phyloP scores from a whole-genome alignment of 2,113 vertebrate genomes.

The Serilophus lunatus region DNA sequence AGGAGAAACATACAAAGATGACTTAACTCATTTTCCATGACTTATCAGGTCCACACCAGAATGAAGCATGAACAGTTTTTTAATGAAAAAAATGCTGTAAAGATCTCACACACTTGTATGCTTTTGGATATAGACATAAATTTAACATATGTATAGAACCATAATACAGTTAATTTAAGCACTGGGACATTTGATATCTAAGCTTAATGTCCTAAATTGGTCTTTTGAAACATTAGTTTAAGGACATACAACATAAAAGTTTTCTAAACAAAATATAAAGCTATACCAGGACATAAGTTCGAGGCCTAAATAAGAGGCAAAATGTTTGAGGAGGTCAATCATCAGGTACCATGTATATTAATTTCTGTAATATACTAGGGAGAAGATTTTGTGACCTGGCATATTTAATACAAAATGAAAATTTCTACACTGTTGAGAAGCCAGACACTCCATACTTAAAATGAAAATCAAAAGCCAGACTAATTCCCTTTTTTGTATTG shows the following conservation, averaged over 20 bases:
- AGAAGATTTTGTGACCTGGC: not conserved
- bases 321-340: not conserved
- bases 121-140: not conserved
- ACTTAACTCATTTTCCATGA: too few species aligned
- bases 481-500: rapidly evolving
- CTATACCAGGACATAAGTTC: not conserved
- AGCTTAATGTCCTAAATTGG: not conserved
- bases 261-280: not conserved
- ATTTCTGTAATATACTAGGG: not conserved
- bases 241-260: not conserved
- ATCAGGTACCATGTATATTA: not conserved
- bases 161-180: not conserved
- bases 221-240: not conserved
- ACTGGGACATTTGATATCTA: not conserved
- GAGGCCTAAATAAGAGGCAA: not conserved
- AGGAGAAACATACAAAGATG: too few species aligned
- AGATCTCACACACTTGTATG: not conserved
- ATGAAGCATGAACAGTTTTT: not conserved
- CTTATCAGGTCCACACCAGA: not conserved
- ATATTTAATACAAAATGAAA: not conserved
- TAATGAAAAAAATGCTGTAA: not conserved
- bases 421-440: not conserved
- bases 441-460: not conserved
- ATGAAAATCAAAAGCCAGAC: not conserved
- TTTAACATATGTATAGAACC: not conserved